Evolutionary conservation across 2,797 vertebrate genomes (phyloP).

Genomic region (Anguilla anguilla): DNA sequence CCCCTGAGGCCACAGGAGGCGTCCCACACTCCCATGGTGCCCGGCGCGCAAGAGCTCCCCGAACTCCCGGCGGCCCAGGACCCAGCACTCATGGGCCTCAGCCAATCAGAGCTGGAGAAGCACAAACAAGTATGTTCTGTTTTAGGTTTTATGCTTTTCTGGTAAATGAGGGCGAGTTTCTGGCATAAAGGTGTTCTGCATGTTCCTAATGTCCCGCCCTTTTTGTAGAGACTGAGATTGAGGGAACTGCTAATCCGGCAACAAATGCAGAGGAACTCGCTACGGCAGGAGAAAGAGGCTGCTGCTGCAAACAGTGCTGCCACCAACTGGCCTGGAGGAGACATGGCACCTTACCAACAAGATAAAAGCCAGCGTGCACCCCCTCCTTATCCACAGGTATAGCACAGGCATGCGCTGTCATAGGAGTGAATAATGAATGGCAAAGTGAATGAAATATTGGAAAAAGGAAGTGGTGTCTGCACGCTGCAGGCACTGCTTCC

Average conservation of each 20-base stretch:
- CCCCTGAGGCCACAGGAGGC: constrained; percentile 72
- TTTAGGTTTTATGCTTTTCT: not conserved
- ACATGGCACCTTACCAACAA: constrained; percentile 79
- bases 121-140: constrained; percentile 82
- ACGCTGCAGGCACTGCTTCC: not conserved
- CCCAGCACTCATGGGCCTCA: constrained; percentile 78
- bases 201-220: constrained; percentile 20
- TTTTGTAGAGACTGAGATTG: constrained; percentile 83
- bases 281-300: constrained; percentile 91
- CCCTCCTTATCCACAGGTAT: constrained; percentile 83
- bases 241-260: constrained; percentile 93
- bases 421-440: not conserved
- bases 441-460: no score
- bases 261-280: constrained; percentile 90
- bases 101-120: constrained; percentile 91
- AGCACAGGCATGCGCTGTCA: not conserved
- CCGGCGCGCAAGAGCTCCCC: constrained; percentile 72
- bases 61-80: constrained; percentile 83
- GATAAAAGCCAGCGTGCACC: constrained; percentile 80
- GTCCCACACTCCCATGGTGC: constrained; percentile 66
- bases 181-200: constrained; percentile 8
- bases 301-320: constrained; percentile 72
- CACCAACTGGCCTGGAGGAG: constrained; percentile 80
- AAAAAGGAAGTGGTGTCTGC: no score
- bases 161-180: not conserved